Percentiles rank a stretch among this genome's conserved stretches.
Conservation (phyloP, 2,113 vertebrate species). For the Scophthalmus maximus region DNA sequence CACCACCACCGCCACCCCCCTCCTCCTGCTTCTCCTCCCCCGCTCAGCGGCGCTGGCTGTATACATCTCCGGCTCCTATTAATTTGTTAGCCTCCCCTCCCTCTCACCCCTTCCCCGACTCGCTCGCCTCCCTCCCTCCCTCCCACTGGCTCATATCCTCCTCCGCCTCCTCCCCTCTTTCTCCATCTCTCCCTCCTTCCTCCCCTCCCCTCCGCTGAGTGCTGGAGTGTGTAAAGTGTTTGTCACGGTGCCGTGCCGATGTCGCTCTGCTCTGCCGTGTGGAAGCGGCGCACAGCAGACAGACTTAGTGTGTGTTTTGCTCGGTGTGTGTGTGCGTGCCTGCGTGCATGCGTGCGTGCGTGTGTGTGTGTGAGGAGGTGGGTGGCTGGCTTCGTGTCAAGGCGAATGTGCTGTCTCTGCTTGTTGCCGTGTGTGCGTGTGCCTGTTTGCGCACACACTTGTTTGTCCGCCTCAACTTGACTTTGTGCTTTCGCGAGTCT, state of each 20-base stretch:
- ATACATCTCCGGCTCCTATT: slow-evolving; percentile 79
- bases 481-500: slow-evolving; percentile 39
- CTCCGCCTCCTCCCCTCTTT: slow-evolving; percentile 40
- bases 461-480: slow-evolving; percentile 56
- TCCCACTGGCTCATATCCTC: slow-evolving; percentile 72
- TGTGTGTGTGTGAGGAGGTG: slow-evolving; percentile 53
- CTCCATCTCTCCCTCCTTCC: slow-evolving; percentile 53
- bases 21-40: slow-evolving; percentile 35
- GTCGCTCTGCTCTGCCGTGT: slow-evolving; percentile 73
- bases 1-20: slow-evolving; percentile 19
- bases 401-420: slow-evolving; percentile 70
- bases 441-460: slow-evolving; percentile 34
- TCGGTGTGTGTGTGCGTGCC: slow-evolving; percentile 6
- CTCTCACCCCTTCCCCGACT: slow-evolving; percentile 29
- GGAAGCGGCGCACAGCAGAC: slow-evolving; percentile 65
- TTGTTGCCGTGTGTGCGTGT: slow-evolving; percentile 50
- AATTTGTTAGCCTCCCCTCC: slow-evolving; percentile 74
- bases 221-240: slow-evolving; percentile 81
- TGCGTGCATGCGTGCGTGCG: slow-evolving; percentile 15
- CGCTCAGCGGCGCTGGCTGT: slow-evolving; percentile 70
- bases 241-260: slow-evolving; percentile 79
- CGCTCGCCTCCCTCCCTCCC: slow-evolving; percentile 37
- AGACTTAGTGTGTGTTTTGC: slow-evolving; percentile 56
- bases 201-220: slow-evolving; percentile 69
- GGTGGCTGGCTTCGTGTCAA: slow-evolving; percentile 68